Conservation (phyloP, 2,113 vertebrate species). For the Dasyornis broadbenti region DNA sequence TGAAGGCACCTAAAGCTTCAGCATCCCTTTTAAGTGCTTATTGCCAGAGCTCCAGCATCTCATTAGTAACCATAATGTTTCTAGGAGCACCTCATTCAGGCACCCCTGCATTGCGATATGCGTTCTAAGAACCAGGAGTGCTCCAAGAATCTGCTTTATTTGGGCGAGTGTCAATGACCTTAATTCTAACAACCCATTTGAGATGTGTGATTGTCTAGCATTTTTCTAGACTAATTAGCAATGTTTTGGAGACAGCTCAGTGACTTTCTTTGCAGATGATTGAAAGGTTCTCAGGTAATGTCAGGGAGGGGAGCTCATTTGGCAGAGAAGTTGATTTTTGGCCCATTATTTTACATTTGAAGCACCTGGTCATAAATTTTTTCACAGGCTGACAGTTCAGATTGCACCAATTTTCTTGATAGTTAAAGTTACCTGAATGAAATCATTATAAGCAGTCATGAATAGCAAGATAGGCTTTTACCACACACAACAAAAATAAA, state of each 20-base stretch:
- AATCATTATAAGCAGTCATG: not conserved
- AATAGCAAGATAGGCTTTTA: not conserved
- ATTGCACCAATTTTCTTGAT: not conserved
- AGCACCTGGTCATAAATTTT: not conserved
- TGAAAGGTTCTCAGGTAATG: not conserved
- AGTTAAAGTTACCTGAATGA: not conserved
- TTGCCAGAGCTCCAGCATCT: not conserved
- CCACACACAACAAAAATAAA: not conserved
- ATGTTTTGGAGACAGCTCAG: not conserved
- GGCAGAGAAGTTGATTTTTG: not conserved
- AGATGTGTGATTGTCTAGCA: not conserved
- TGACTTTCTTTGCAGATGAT: not conserved
- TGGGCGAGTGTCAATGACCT: not conserved
- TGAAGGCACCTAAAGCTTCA: not conserved
- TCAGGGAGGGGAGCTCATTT: not conserved
- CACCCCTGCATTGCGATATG: fast-evolving
- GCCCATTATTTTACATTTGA: not conserved
- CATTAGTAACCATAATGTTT: not conserved
- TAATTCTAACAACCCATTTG: not conserved
- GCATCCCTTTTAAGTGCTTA: not conserved
- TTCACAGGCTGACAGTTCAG: not conserved
- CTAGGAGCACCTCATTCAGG: not conserved
- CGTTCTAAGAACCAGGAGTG: not conserved
- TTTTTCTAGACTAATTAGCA: not conserved
- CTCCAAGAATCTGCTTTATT: not conserved